Base-by-base conservation (phyloP, 2,888 invertebrate species). In the Ophion ellenae region DNA sequence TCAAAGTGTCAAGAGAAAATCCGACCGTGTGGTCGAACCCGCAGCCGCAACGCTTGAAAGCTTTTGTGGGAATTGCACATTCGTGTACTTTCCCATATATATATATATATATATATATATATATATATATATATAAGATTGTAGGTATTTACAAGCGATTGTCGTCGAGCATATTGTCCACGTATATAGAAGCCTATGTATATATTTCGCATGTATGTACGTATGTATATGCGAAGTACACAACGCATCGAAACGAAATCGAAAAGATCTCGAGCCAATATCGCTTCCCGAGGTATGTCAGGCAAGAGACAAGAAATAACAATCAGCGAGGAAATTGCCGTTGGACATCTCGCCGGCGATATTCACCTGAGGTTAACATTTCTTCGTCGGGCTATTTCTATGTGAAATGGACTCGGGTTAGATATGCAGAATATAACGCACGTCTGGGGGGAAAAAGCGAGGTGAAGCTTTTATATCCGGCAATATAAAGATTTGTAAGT, bases 1-100 rank as follows among this genome's bases (percentile, higher is more conserved):
- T 64, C 53, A 63, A 74, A 74, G 61, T 70, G 57, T 81, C 81
- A 70, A 85, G 78, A 85, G 73, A 77, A 77, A 78, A 81, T 81
- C 74, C 74, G 61, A 73, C 20, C 73, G 73, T 73, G 73, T 47
- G 77, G 73, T 78, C 59, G 64, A 2, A 40, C 45, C 74, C 59
- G 53, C 36, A 64, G 40, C 24, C 67, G 10, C 64, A 47, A 64
- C 28, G 57, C 47, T 40, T n/a, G 57, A 73, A 63, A 80, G 73
- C 73, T 75, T 73, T 84, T 63, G 45, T 59, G 66, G 66, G 80
- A 80, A 80, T 80, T 78, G 74, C 77, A 47, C 47, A 74, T 64
- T 69, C 81, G 73, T 78, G 81, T 78, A 74, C 61, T 67, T 78
- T 57, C 40, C 70, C 53, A 63, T 47, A 10, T 47, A 70, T 40